Conservation (phyloP, 1,140 invertebrate genomes). For the Drosophila pseudoananassae region DNA sequence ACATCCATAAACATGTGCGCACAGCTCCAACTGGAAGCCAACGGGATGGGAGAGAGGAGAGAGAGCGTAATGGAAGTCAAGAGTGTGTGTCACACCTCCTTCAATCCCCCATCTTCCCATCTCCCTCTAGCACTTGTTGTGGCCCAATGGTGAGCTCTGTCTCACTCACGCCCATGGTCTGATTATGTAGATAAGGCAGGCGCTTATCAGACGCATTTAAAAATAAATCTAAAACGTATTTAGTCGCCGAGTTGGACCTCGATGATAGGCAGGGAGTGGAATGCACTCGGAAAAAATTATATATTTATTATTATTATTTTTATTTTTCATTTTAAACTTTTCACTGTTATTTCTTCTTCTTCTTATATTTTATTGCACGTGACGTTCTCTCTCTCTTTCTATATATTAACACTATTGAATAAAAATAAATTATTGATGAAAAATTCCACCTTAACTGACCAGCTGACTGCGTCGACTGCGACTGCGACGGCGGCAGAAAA, state of each 20-base stretch:
- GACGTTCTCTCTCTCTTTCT: conserved; percentile 8
- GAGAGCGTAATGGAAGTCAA: neutral
- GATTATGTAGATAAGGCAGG: conserved; percentile 70
- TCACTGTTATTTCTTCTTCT: conserved; percentile 20
- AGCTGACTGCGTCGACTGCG: neutral
- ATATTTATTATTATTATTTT: conserved; percentile 31
- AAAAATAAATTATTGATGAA: conserved; percentile 47
- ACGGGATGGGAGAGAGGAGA: neutral
- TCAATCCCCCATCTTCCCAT: neutral
- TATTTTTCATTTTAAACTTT: neutral
- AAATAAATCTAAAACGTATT: conserved; percentile 80
- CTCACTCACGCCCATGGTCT: conserved; percentile 29
- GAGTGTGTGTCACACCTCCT: conserved; percentile 1
- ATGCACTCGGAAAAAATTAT: neutral
- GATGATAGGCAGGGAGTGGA: conserved; percentile 4
- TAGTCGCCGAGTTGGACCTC: conserved; percentile 47
- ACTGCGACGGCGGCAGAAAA: neutral
- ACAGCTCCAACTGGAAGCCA: neutral
- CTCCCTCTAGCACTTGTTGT: neutral
- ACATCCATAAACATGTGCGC: too few relatives aligned
- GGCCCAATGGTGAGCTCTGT: neutral
- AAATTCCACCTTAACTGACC: conserved; percentile 24
- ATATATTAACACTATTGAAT: conserved; percentile 58
- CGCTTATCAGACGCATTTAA: conserved; percentile 74
- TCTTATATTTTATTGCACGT: conserved; percentile 29